A percentile compares a stretch with the other conserved stretches of the same genome.
Evolutionary conservation across 1,140 invertebrate species (phyloP).

Genomic region (Drosophila kanapiae): DNA sequence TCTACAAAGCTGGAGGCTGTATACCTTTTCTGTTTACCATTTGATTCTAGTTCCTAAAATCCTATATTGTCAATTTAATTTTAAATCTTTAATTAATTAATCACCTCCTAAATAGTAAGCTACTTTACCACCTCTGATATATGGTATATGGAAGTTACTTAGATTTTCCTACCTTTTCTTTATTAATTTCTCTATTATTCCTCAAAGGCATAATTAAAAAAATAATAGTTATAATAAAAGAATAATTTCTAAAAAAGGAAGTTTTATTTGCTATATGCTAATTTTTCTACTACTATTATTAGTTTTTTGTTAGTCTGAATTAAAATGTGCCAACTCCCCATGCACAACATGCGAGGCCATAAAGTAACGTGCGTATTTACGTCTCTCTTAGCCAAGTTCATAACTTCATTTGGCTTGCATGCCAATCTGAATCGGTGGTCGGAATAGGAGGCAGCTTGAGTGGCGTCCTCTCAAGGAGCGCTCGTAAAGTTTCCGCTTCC

Average conservation of each 20-base stretch:
- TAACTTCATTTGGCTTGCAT: slow-evolving; percentile 78
- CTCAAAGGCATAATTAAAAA: neutral
- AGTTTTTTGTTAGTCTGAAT: neutral
- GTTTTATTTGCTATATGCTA: neutral
- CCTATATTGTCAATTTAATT: too few relatives aligned
- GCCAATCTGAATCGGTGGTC: slow-evolving; percentile 66
- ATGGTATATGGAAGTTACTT: neutral
- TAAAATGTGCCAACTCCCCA: neutral
- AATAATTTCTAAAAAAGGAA: neutral
- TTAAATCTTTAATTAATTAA: neutral
- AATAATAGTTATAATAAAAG: neutral
- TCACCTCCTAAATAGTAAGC: neutral
- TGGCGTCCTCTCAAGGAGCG: slow-evolving; percentile 39
- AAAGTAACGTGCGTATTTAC: neutral
- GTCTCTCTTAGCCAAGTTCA: slow-evolving; percentile 27
- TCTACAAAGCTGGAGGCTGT: too few relatives aligned
- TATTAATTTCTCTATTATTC: neutral
- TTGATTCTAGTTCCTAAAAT: too few relatives aligned
- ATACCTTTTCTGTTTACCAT: too few relatives aligned
- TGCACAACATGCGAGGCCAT: slow-evolving; percentile 1
- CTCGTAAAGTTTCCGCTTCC: slow-evolving; percentile 73
- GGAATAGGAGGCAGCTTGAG: slow-evolving; percentile 26
- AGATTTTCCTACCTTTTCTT: neutral
- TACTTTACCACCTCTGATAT: neutral
- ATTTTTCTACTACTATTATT: neutral